These are phyloP conservation scores for Ormyrus nitidulus DNA, from an alignment of 2,888 invertebrate species.

Conservation along the genomic window DNA sequence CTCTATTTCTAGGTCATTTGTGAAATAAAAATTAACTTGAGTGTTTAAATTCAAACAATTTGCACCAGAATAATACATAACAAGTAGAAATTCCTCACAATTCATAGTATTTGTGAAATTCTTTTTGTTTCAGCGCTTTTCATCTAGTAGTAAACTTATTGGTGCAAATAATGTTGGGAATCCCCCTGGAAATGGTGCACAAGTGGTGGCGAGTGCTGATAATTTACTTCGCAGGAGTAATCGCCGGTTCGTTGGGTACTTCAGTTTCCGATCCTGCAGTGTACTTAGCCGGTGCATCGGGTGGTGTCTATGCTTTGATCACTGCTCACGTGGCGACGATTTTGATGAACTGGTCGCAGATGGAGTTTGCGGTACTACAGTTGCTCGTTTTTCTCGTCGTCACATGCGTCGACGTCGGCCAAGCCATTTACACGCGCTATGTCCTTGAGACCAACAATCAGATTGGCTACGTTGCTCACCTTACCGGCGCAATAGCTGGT, in stretches of 20 bases:
- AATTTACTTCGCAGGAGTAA: slow-evolving; percentile 89
- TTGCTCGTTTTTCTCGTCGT: slow-evolving; percentile 88
- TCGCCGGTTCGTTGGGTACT: slow-evolving; percentile 90
- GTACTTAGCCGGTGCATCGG: slow-evolving; percentile 93
- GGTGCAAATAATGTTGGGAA: slow-evolving; percentile 94
- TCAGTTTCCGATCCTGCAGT: slow-evolving; percentile 88
- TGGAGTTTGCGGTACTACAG: slow-evolving; percentile 94
- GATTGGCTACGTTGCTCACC: slow-evolving; percentile 95
- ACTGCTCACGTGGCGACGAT: slow-evolving; percentile 95
- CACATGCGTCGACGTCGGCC: slow-evolving; percentile 89
- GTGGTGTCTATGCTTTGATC: slow-evolving; percentile 95
- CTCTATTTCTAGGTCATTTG: no score
- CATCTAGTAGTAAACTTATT: slow-evolving; percentile 94
- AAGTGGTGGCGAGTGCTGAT: slow-evolving; percentile 93
- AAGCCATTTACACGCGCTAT: slow-evolving; percentile 93
- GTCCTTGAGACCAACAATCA: slow-evolving; percentile 83
- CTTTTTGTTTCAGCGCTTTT: slow-evolving; percentile 79
- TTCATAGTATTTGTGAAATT: neutral
- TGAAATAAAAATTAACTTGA: no score
- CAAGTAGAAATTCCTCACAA: no score
- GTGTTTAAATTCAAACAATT: no score
- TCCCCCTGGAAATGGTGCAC: slow-evolving; percentile 97
- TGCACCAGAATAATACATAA: no score
- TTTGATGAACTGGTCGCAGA: slow-evolving; percentile 97
- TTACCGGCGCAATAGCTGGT: slow-evolving; percentile 94